phyloP scores from a whole-genome alignment of 2,797 vertebrate species.

The Harpagifer antarcticus region DNA sequence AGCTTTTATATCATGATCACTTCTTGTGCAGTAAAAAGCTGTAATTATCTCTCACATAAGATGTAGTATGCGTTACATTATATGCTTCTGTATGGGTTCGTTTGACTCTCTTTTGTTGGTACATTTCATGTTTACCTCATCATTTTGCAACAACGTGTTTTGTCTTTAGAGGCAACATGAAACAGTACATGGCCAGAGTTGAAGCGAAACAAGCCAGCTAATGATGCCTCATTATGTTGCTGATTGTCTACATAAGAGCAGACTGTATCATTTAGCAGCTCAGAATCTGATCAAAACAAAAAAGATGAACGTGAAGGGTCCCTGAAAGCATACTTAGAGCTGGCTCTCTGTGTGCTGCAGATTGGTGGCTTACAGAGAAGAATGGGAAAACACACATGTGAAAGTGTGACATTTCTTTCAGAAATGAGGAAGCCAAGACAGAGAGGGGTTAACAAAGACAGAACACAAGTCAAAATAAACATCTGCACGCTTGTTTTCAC shows the following conservation, averaged over 20 bases:
- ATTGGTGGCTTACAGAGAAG: conserved; percentile 38
- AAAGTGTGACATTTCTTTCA: conserved; percentile 41
- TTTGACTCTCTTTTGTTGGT: background rate
- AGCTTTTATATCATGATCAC: conserved; percentile 1
- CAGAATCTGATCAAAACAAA: conserved; percentile 38
- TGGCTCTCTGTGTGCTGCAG: conserved; percentile 42
- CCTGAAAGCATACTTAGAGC: conserved; percentile 48
- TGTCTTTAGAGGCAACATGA: background rate
- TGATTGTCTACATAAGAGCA: conserved; percentile 34
- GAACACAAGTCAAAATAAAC: conserved; percentile 38
- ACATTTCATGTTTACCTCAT: conserved; percentile 6
- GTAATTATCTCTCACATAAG: background rate
- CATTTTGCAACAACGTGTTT: conserved; percentile 3
- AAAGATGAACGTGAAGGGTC: conserved; percentile 23
- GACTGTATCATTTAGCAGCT: conserved; percentile 49
- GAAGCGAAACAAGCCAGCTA: conserved; percentile 44
- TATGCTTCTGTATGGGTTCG: background rate
- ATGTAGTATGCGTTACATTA: background rate
- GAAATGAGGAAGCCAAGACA: conserved; percentile 29
- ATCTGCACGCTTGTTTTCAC: conserved; percentile 29
- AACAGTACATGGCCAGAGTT: conserved; percentile 12
- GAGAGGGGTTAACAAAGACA: conserved; percentile 38
- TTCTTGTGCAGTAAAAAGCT: background rate
- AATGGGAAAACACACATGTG: conserved; percentile 38
- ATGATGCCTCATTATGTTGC: conserved; percentile 49